Percentiles rank a stretch among this genome's conserved stretches.
These are phyloP conservation scores for Eupithecia insigniata DNA, from an alignment of 2,888 invertebrate species.

Conservation along the genomic window DNA sequence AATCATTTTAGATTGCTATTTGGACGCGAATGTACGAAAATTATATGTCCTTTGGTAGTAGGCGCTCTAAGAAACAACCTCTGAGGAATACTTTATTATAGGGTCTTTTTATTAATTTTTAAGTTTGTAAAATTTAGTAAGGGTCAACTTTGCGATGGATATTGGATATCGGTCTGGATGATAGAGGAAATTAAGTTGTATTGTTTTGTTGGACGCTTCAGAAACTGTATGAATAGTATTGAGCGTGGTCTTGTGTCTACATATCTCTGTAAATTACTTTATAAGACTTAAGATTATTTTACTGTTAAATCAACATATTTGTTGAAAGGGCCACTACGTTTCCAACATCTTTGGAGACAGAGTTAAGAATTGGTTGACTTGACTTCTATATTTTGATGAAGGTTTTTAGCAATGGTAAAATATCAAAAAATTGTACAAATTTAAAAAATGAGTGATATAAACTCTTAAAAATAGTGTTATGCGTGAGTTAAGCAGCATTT, in stretches of 20 bases:
- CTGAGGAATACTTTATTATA: conserved; percentile 7
- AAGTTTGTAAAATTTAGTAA: conserved; percentile 5
- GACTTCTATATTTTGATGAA: conserved; percentile 39
- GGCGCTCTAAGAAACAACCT: neutral
- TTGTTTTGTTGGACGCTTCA: conserved; percentile 37
- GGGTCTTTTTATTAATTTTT: conserved; percentile 2
- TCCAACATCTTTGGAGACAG: conserved; percentile 15
- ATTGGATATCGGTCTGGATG: neutral
- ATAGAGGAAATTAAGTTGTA: conserved; percentile 30
- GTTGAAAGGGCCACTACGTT: conserved; percentile 26
- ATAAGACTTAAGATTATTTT: conserved; percentile 62
- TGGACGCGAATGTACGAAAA: neutral
- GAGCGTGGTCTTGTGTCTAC: conserved; percentile 40
- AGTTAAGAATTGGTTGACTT: conserved; percentile 24
- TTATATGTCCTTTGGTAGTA: conserved; percentile 5
- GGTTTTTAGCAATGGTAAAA: conserved; percentile 26
- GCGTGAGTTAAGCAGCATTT: conserved; percentile 60
- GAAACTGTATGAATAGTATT: conserved; percentile 51
- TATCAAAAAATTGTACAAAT: conserved; percentile 46
- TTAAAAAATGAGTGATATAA: conserved; percentile 40
- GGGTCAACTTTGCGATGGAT: neutral
- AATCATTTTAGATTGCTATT: conserved; percentile 4
- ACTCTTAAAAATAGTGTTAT: conserved; percentile 60
- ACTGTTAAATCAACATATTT: conserved; percentile 47
- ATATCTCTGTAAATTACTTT: conserved; percentile 65